phyloP scores from a whole-genome alignment of 2,113 vertebrate species.

The Scopus umbretta region DNA sequence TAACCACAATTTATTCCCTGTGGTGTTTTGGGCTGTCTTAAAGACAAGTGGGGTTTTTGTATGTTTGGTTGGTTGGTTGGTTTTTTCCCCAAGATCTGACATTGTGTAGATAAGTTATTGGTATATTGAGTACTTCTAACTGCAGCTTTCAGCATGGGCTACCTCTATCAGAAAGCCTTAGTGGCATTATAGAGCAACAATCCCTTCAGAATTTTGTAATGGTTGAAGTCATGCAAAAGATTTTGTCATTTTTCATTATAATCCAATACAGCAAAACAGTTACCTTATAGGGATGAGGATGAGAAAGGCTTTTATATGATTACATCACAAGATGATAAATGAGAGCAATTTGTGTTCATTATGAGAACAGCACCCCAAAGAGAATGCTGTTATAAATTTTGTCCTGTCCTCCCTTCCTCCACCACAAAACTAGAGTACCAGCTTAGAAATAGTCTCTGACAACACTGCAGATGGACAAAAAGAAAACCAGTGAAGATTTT shows the following conservation, averaged over 20 bases:
- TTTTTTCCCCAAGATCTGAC: not conserved
- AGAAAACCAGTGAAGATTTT: constrained; percentile 30
- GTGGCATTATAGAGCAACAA: not conserved
- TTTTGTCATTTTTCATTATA: constrained; percentile 67
- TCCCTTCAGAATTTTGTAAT: constrained; percentile 52
- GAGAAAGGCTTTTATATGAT: constrained; percentile 69
- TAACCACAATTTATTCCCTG: not conserved
- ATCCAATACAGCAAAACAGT: constrained; percentile 65
- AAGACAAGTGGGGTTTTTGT: not conserved
- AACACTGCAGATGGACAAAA: constrained; percentile 34
- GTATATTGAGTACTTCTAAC: not conserved
- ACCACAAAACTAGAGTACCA: constrained; percentile 37
- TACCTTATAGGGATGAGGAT: constrained; percentile 64
- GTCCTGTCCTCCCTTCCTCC: constrained; percentile 14
- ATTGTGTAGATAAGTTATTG: not conserved
- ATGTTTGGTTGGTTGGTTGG: not conserved
- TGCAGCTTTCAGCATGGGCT: not conserved
- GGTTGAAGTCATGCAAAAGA: constrained; percentile 57
- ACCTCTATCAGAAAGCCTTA: not conserved
- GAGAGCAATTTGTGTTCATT: constrained; percentile 74
- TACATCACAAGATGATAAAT: constrained; percentile 72
- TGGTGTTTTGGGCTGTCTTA: not conserved
- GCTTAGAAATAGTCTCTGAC: constrained; percentile 48
- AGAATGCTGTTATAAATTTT: constrained; percentile 70
- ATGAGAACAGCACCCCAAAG: constrained; percentile 65